Percentiles rank a stretch among this genome's conserved stretches.
Evolutionary conservation across 1,140 invertebrate species (phyloP).

Genomic region (Samia ricini): DNA sequence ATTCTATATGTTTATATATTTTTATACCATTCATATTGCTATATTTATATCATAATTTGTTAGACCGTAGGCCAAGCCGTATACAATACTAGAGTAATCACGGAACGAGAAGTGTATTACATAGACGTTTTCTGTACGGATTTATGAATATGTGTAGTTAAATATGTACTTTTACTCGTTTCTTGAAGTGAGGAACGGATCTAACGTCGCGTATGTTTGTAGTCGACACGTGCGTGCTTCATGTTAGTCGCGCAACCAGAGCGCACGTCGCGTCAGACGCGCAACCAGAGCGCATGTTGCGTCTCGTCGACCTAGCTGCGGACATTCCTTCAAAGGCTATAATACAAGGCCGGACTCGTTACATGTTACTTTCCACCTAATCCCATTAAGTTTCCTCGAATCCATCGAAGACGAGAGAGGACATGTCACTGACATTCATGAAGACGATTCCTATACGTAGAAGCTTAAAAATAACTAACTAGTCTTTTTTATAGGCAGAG

Average conservation of each 20-base stretch:
- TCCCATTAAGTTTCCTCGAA: not conserved
- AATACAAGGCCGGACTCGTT: constrained; percentile 37
- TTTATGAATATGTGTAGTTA: constrained; percentile 65
- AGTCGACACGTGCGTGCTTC: not conserved
- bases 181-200: constrained; percentile 39
- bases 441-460: constrained; percentile 59
- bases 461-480: constrained; percentile 74
- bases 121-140: constrained; percentile 47
- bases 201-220: not conserved
- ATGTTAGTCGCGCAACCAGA: too few relatives aligned
- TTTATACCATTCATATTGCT: constrained; percentile 39
- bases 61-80: constrained; percentile 62
- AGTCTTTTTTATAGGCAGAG: constrained; percentile 69
- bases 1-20: constrained; percentile 13
- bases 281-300: too few relatives aligned
- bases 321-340: constrained; percentile 33
- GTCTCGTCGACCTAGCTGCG: not conserved
- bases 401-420: constrained; percentile 45
- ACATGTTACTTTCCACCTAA: constrained; percentile 13
- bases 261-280: too few relatives aligned
- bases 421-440: constrained; percentile 55
- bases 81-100: constrained; percentile 70
- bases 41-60: constrained; percentile 59
- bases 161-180: constrained; percentile 43
- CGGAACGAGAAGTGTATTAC: constrained; percentile 55